Percentiles rank a stretch among this genome's conserved stretches.
phyloP scores from a whole-genome alignment of 2,888 invertebrate genomes.

The Cephus rjabovi region DNA sequence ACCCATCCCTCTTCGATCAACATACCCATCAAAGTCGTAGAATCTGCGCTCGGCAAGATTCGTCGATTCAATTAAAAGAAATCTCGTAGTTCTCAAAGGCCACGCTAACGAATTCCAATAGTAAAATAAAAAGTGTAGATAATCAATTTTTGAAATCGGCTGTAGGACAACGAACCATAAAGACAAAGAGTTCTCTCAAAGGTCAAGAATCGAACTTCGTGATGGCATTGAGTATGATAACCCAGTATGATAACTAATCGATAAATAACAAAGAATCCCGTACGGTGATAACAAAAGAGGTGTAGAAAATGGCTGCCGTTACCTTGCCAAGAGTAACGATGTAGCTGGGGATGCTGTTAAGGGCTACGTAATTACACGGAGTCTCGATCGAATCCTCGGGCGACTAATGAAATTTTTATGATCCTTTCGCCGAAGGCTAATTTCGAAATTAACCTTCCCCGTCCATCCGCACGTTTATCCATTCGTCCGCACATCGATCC shows the following conservation, averaged over 20 bases:
- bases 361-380: conserved; percentile 59
- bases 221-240: background rate
- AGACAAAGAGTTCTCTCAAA: background rate
- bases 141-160: background rate
- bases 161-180: background rate
- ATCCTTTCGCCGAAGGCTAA: conserved; percentile 30
- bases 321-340: background rate
- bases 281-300: background rate
- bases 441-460: background rate
- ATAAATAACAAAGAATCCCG: background rate
- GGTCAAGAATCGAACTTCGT: background rate
- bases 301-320: background rate
- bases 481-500: conserved; percentile 25
- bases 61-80: background rate
- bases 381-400: conserved; percentile 59
- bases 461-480: background rate
- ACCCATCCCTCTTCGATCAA: background rate
- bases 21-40: background rate
- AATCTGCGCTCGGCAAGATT: background rate
- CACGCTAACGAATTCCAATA: background rate
- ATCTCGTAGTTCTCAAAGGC: background rate
- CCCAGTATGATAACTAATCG: background rate
- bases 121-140: background rate
- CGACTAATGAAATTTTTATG: conserved; percentile 64
- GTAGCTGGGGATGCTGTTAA: conserved; percentile 16